Base-by-base conservation (phyloP, 2,888 invertebrate genomes). In the Fabriciana adippe region DNA sequence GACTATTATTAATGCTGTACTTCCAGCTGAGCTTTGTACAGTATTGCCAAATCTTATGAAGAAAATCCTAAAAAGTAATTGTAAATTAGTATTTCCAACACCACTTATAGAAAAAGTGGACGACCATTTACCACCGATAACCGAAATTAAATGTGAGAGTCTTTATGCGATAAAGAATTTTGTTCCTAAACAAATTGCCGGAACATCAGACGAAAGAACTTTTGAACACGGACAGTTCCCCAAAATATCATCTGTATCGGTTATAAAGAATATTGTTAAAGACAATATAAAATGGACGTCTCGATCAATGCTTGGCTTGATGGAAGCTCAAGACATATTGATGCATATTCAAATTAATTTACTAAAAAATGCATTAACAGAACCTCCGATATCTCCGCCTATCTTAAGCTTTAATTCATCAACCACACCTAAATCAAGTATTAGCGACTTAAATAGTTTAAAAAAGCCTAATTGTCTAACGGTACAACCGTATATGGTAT, bases 1-100 rank as follows among this genome's bases (percentile, higher is more conserved):
- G 16, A 81, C 81, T 18, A 83, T 92, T 55, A 56, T 85, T 2
- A 90, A 91, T 73, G 82, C 87, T 13, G 78, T 83, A 68, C 78
- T 92, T 57, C 92, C 92, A 8, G 91, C 90, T 16, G 88, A 90
- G 69, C 75, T 92, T 64, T 92, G 92, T 66, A 86, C 80, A 67
- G 81, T 91, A 68, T 69, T 92, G 61, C 92, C 92, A 14, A 83
- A 78, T 74, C 79, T 90, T 72, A 80, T 91, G 71, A 73, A 71
- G 35, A 79, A 76, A n/a, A 75, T 87, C 64, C 69, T 80, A 26
- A 75, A 84, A 54, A 70, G 74, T 3, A 76, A 74, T 64, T 71
- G 70, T 31, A 70, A 66, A 41, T 55, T 74, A 41, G 13, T 69
- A 14, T 31, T 72, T 31, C 68, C 75, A 50, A 47, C 74, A 41